A percentile compares a stretch with the other conserved stretches of the same genome.
phyloP scores from a whole-genome alignment of 2,888 invertebrate genomes.

The Branchellion lobata region DNA sequence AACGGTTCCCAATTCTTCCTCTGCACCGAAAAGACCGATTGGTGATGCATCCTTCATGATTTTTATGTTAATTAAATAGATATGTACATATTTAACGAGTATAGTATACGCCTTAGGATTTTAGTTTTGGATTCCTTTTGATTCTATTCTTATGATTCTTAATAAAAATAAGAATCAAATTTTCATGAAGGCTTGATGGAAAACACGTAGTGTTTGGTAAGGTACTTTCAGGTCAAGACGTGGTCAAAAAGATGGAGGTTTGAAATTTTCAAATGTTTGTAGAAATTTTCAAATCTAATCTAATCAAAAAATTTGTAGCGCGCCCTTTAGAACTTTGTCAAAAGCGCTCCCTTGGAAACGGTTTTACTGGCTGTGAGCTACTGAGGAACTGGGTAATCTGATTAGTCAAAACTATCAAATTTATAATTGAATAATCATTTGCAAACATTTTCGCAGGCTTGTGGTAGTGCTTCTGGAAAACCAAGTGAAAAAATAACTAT shows the following conservation, averaged over 20 bases:
- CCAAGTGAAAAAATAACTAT: conserved; percentile 59
- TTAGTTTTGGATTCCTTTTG: background rate
- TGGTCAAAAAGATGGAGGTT: conserved; percentile 83
- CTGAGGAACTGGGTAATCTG: too few species aligned
- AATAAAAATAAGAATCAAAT: background rate
- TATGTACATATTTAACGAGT: background rate
- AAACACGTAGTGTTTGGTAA: conserved; percentile 98
- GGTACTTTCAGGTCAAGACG: conserved; percentile 87
- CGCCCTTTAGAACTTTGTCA: too few species aligned
- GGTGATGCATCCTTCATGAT: conserved; percentile 65
- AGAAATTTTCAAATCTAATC: background rate
- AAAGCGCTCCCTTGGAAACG: too few species aligned
- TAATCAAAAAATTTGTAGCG: too few species aligned
- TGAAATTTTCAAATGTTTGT: background rate
- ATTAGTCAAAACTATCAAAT: background rate
- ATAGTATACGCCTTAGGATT: background rate
- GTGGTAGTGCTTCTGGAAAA: conserved; percentile 59
- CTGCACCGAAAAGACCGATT: conserved; percentile 68
- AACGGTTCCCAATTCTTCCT: conserved; percentile 98
- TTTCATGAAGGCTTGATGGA: conserved; percentile 74
- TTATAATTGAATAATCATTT: background rate
- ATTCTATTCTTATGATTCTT: background rate
- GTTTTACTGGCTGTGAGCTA: too few species aligned
- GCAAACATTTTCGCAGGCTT: conserved; percentile 52
- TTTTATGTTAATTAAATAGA: conserved; percentile 1